Evolutionary conservation across 2,797 vertebrate species (phyloP).

Genomic region (Monodelphis domestica): DNA sequence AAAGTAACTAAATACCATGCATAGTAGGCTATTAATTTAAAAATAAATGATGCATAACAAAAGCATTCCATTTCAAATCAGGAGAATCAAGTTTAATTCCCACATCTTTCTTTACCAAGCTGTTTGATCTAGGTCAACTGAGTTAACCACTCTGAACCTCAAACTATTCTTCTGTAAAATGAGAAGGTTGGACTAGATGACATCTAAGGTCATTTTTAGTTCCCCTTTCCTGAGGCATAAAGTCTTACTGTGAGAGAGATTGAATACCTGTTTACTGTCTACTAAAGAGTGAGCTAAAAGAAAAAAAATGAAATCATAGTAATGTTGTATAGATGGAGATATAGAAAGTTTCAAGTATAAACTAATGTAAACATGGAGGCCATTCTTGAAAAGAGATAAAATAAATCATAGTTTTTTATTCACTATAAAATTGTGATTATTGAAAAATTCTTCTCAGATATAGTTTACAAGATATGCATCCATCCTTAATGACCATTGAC

Average conservation of each 20-base stretch:
- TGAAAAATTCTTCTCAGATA: background rate
- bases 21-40: slow-evolving; percentile 3
- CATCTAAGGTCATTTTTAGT: background rate
- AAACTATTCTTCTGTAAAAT: background rate
- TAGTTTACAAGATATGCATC: background rate
- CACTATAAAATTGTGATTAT: background rate
- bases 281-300: background rate
- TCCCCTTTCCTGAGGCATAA: background rate
- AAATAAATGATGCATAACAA: background rate
- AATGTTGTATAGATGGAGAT: slow-evolving; percentile 31
- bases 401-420: slow-evolving; percentile 1
- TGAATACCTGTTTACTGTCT: background rate
- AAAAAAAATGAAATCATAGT: background rate
- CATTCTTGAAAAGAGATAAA: slow-evolving; percentile 12
- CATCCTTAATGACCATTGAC: background rate
- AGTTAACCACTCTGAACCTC: background rate
- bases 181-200: background rate
- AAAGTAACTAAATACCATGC: background rate
- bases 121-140: background rate
- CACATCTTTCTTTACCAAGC: background rate
- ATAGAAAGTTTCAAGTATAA: background rate
- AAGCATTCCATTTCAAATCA: background rate
- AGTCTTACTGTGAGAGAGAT: background rate
- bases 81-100: background rate
- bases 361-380: slow-evolving; percentile 6